Evolutionary conservation across 1,140 invertebrate genomes (phyloP).

Genomic region (Brachionus rotundiformis): DNA sequence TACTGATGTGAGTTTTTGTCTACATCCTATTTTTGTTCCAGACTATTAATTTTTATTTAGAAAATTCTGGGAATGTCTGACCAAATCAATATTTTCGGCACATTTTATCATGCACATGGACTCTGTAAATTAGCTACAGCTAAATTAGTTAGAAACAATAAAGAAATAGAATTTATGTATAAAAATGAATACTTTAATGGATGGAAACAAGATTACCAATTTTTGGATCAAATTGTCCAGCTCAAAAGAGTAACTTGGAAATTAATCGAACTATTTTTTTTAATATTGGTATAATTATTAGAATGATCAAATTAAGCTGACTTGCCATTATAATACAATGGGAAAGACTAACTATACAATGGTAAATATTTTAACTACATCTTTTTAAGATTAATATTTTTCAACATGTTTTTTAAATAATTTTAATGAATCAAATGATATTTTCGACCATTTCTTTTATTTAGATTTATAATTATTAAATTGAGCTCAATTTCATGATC

Average conservation of each 20-base stretch:
- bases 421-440: too few species aligned
- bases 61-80: not conserved
- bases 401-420: too few species aligned
- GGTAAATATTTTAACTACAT: too few species aligned
- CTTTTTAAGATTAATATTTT: too few species aligned
- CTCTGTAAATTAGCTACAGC: not conserved
- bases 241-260: not conserved
- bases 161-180: not conserved
- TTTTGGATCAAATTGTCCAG: not conserved
- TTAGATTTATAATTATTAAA: too few species aligned
- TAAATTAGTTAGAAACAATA: not conserved
- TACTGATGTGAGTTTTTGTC: not conserved
- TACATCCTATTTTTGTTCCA: too few species aligned
- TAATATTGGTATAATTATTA: too few species aligned
- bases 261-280: too few species aligned
- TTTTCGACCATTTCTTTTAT: too few species aligned
- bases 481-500: too few species aligned
- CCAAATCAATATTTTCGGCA: not conserved
- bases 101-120: not conserved
- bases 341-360: not conserved
- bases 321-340: not conserved
- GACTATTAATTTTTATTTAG: not conserved
- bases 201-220: not conserved
- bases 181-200: not conserved
- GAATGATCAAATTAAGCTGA: constrained; percentile 1